Conservation (phyloP, 2,888 invertebrate genomes). For the Netelia virgata region DNA sequence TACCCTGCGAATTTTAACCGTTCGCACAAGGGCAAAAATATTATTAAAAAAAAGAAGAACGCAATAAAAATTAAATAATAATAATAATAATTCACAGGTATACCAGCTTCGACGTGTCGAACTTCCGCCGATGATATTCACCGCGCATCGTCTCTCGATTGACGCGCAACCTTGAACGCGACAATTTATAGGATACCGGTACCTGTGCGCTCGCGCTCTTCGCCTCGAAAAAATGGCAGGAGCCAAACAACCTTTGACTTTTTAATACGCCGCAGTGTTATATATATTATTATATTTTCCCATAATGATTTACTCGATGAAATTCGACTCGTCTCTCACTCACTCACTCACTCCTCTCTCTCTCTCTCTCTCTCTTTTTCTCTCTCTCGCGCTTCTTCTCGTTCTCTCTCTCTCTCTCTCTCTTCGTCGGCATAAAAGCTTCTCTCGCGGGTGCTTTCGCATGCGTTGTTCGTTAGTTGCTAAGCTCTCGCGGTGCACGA, state of each 20-base stretch:
- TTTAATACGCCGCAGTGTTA: conserved; percentile 4
- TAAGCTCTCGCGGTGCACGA: conserved; percentile 35
- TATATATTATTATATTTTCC: too few relatives aligned
- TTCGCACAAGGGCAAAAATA: too few relatives aligned
- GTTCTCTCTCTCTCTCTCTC: too few relatives aligned
- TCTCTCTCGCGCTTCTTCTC: too few relatives aligned
- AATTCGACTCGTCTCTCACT: background rate
- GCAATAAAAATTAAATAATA: too few relatives aligned
- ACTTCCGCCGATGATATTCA: conserved; percentile 48
- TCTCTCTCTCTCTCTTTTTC: too few relatives aligned
- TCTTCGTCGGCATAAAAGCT: too few relatives aligned
- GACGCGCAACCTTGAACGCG: conserved; percentile 45
- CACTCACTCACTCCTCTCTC: background rate
- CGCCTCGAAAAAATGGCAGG: too few relatives aligned
- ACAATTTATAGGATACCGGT: conserved; percentile 46
- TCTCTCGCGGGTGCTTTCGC: too few relatives aligned
- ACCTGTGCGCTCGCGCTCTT: background rate
- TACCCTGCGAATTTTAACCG: too few relatives aligned
- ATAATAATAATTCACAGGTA: background rate
- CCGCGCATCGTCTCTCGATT: conserved; percentile 47
- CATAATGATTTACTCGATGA: background rate
- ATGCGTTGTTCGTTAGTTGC: conserved; percentile 1
- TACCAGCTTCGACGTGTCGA: conserved; percentile 12
- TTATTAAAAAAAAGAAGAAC: too few relatives aligned
- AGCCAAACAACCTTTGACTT: conserved; percentile 53